Evolutionary conservation across 1,140 invertebrate genomes (phyloP).

Genomic region (Drusus annulatus): DNA sequence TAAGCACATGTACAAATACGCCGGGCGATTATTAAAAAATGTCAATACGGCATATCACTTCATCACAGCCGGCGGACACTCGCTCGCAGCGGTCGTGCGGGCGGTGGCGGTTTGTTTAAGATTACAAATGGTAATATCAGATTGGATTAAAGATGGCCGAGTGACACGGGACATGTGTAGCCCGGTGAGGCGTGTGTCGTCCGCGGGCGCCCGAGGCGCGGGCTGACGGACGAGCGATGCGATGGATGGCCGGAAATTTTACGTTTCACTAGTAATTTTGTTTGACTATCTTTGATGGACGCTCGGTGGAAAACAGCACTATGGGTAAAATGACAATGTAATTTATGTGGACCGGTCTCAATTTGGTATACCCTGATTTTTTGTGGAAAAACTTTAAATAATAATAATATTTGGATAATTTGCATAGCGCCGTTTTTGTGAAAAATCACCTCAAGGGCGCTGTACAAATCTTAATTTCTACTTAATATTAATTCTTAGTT

Average conservation of each 20-base stretch:
- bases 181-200: conserved; percentile 25
- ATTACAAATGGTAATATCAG: conserved; percentile 49
- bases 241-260: neutral
- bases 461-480: too few species aligned
- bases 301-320: too few species aligned
- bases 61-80: neutral
- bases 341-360: too few species aligned
- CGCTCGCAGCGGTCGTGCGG: neutral
- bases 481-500: too few species aligned
- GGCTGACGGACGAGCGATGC: neutral
- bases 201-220: conserved; percentile 12
- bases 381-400: too few species aligned
- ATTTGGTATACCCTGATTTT: too few species aligned
- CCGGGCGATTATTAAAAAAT: conserved; percentile 22
- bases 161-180: conserved; percentile 35
- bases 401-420: too few species aligned
- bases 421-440: too few species aligned
- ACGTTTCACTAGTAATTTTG: neutral
- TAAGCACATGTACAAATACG: conserved; percentile 17
- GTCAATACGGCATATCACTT: conserved; percentile 23
- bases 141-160: conserved; percentile 44
- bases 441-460: too few species aligned
- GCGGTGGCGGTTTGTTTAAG: conserved; percentile 28
- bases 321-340: too few species aligned
- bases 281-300: too few species aligned